Evolutionary conservation across 2,797 vertebrate species (phyloP).

Genomic region (Adrianichthys oophorus): DNA sequence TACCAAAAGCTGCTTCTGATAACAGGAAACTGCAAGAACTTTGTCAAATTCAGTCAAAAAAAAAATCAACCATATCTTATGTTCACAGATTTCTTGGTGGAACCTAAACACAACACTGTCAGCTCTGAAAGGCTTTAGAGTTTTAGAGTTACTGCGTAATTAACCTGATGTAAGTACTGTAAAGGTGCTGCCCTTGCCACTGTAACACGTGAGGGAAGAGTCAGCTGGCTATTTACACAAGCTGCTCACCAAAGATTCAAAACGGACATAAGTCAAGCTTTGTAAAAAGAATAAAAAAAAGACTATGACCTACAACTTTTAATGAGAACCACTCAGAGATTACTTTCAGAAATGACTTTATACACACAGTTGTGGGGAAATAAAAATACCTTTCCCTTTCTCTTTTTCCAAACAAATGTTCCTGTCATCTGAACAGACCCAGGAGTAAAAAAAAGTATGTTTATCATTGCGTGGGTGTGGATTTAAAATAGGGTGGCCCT

Average conservation of each 20-base stretch:
- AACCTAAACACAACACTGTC: too few relatives aligned
- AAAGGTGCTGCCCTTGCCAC: constrained; percentile 23
- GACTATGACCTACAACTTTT: constrained; percentile 7
- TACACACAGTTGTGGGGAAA: constrained; percentile 3
- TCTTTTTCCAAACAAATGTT: constrained; percentile 8
- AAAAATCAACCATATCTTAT: too few relatives aligned
- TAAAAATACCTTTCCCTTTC: not conserved
- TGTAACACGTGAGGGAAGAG: constrained; percentile 28
- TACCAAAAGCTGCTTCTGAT: constrained; percentile 18
- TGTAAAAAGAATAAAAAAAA: constrained; percentile 13
- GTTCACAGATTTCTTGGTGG: too few relatives aligned
- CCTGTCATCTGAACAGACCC: constrained; percentile 22
- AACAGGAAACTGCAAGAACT: constrained; percentile 28
- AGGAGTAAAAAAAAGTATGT: constrained; percentile 7
- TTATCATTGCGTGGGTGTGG: constrained; percentile 33
- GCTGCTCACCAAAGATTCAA: constrained; percentile 16
- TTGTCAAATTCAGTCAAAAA: not conserved
- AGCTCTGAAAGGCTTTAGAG: constrained; percentile 20
- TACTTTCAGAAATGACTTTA: not conserved
- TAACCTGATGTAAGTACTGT: constrained; percentile 35
- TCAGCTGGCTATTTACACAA: constrained; percentile 18
- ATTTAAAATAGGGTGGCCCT: constrained; percentile 9
- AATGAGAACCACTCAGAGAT: not conserved
- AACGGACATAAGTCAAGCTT: constrained; percentile 20
- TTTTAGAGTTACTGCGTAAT: constrained; percentile 39